Evolutionary conservation across 2,797 vertebrate species (phyloP), one percentile per base, ranked within the genome.

Genomic region (Cossypha heuglini): DNA sequence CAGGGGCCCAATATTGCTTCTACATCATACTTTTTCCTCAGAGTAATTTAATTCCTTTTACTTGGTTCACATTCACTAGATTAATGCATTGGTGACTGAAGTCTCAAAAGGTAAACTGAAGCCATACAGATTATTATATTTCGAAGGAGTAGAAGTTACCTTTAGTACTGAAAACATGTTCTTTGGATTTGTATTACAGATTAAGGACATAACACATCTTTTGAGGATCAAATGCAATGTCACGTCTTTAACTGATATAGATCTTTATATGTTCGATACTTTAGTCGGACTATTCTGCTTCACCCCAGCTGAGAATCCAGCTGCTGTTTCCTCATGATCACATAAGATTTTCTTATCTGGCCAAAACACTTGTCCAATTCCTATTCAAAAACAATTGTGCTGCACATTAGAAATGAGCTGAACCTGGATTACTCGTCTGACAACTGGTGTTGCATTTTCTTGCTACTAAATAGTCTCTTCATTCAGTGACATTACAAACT

Each of bases 301-400:
- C 46, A 59, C 13, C 54, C 22, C 22, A 76, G 35, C 40, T 90
- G 80, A 86, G 71, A 93, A 86, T 93, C 40, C 74, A 94, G 45
- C 48, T 49, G n/a, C 51, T 77, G 5, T 63, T 85, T 88, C 38
- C 43, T 73, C 59, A 21, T 40, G 48, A 83, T 91, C 85, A 74
- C 17, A 3, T 68, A 67, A 61, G 57, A 73, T 54, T 93, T 96
- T 86, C 86, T 96, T 96, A 88, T 88, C 86, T 95, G 83, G 62
- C 42, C 35, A 67, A 76, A 93, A 90, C 88, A 92, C 51, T 94
- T 81, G 55, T 43, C 24, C 81, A 82, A 49, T 71, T 88, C 74
- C 35, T 66, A 33, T 84, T 86, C 8, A 38, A 69, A 92, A 84
- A 3, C 25, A 74, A 73, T 69, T 66, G 28, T 43, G 24, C 25